These are phyloP conservation scores for Spodoptera frugiperda DNA, from an alignment of 1,140 invertebrate genomes.

Conservation along the genomic window DNA sequence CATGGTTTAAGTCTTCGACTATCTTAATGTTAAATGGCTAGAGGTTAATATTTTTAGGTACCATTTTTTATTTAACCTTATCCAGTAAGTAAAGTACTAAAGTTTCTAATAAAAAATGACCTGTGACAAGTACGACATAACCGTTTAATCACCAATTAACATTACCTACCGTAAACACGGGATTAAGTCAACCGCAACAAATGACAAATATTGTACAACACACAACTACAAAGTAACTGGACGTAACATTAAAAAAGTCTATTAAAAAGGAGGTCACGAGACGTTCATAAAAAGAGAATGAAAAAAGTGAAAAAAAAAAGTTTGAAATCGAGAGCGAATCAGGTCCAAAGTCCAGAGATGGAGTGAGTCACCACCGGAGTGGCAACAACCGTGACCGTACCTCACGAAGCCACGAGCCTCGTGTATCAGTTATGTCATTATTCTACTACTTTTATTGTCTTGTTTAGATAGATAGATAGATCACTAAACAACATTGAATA, in stretches of 20 bases:
- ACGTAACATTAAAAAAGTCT: slow-evolving; percentile 23
- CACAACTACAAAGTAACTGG: background rate
- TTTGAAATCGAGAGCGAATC: slow-evolving; percentile 49
- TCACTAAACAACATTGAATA: background rate
- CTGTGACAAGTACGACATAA: background rate
- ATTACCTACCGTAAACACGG: background rate
- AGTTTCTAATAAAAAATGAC: background rate
- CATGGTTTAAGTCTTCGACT: too few relatives aligned
- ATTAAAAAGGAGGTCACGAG: slow-evolving; percentile 45
- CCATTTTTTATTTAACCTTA: background rate
- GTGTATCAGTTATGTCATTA: slow-evolving; percentile 43
- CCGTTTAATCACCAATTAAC: background rate
- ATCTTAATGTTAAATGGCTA: too few relatives aligned
- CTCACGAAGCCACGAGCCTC: slow-evolving; percentile 45
- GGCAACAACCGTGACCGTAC: slow-evolving; percentile 43
- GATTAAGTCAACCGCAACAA: slow-evolving; percentile 1
- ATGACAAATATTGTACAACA: slow-evolving; percentile 29
- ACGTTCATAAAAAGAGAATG: slow-evolving; percentile 36
- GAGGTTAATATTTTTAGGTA: too few relatives aligned
- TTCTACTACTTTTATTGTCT: slow-evolving; percentile 38
- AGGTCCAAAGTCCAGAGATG: slow-evolving; percentile 44
- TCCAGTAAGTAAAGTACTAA: background rate
- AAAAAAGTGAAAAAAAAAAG: slow-evolving; percentile 44
- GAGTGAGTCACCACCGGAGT: slow-evolving; percentile 33
- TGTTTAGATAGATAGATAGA: background rate